Base-by-base conservation (phyloP, 2,888 invertebrate species). In the Caradrina clavipalpis region DNA sequence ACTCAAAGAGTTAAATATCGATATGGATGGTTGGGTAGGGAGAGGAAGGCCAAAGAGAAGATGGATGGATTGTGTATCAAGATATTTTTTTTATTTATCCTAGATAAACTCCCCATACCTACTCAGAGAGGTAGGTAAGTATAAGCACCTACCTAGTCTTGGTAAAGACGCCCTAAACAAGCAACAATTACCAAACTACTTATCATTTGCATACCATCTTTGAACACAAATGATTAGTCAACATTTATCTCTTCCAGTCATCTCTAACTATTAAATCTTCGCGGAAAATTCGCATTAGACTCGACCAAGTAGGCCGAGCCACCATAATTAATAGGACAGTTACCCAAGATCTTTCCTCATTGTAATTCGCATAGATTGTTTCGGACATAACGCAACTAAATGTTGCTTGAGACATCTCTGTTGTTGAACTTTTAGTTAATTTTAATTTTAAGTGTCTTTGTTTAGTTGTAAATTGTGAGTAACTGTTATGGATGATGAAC, bases 311-410 rank as follows among this genome's bases (percentile, higher is more conserved):
- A 75, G 80, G 73, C 70, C 76, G 71, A 59, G 42, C 63, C 50
- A 81, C 73, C 73, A 82, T 85, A 81, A 84, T 85, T 83, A 85
- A 82, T 78, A 76, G 79, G 76, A 69, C 70, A 69, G 70, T 87
- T 83, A 81, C 84, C 68, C 70, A 86, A 87, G 63, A 69, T 80
- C 65, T 89, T 86, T 82, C 85, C 78, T 80, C 80, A 87, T 79
- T 78, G 80, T 75, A 78, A 83, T 84, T 85, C 82, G 80, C 86
- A 85, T 82, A 82, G 80, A 80, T 83, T 87, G 81, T 80, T 73
- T 79, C 19, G 61, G 76, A 70, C 69, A 62, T 69, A 68, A 67
- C 73, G 74, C 58, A 69, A 74, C 57, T 61, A 57, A 64, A 66
- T 55, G 22, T 59, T 58, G 60, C 53, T 78, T 69, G 64, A 64